Evolutionary conservation across 2,888 invertebrate genomes (phyloP).

Genomic region (Agrochola lychnidis): DNA sequence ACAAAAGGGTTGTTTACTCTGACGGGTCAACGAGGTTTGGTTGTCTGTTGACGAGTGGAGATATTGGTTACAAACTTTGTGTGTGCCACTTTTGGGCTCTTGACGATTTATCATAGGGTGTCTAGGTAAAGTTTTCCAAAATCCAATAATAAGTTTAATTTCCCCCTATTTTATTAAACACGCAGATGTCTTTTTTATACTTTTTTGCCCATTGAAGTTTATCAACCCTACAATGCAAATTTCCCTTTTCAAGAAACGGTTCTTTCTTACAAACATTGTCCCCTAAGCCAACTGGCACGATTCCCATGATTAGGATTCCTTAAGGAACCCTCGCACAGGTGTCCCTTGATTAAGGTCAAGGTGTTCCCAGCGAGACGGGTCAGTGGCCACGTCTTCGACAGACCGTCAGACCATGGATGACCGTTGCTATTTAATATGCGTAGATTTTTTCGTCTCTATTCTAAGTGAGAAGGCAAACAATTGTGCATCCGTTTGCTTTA

Average conservation of each 20-base stretch:
- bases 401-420: constrained; percentile 80
- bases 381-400: constrained; percentile 78
- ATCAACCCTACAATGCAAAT: constrained; percentile 49
- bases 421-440: constrained; percentile 80
- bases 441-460: constrained; percentile 56
- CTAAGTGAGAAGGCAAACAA: constrained; percentile 31
- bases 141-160: not conserved
- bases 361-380: constrained; percentile 86
- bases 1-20: constrained; percentile 81
- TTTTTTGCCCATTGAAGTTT: constrained; percentile 14
- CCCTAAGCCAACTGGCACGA: constrained; percentile 68
- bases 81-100: constrained; percentile 39
- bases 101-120: constrained; percentile 18
- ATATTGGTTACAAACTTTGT: constrained; percentile 55
- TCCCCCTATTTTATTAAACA: not conserved
- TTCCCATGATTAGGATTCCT: constrained; percentile 89
- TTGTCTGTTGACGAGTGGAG: constrained; percentile 53
- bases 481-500: constrained; percentile 30
- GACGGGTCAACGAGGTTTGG: constrained; percentile 67
- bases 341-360: constrained; percentile 87
- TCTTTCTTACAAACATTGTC: constrained; percentile 53
- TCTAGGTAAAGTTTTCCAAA: constrained; percentile 6
- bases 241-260: constrained; percentile 36
- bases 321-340: constrained; percentile 85
- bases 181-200: constrained; percentile 27